These are phyloP conservation scores for Abrostola triplasia DNA, from an alignment of 2,888 invertebrate genomes.

Conservation along the genomic window DNA sequence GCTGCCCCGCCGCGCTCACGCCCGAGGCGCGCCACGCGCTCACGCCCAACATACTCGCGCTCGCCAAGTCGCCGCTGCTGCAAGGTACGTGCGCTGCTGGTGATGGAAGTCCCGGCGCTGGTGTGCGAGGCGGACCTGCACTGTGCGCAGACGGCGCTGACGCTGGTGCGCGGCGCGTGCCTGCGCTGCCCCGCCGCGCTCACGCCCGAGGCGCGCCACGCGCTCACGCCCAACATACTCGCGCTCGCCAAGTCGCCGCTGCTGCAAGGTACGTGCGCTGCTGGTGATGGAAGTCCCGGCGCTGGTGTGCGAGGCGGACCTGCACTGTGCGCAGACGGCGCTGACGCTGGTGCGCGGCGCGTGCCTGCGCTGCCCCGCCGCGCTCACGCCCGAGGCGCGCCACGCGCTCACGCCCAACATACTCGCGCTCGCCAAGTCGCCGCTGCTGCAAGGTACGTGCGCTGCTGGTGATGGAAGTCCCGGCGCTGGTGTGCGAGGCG, in stretches of 20 bases:
- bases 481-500: no score
- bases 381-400: conserved; percentile 94
- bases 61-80: conserved; percentile 96
- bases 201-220: conserved; percentile 90
- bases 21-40: conserved; percentile 92
- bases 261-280: conserved; percentile 91
- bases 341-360: conserved; percentile 97
- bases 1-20: conserved; percentile 93
- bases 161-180: conserved; percentile 94
- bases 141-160: conserved; percentile 97
- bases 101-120: conserved; percentile 96
- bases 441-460: no score
- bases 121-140: conserved; percentile 98
- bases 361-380: conserved; percentile 98
- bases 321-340: conserved; percentile 98
- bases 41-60: conserved; percentile 94
- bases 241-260: conserved; percentile 96
- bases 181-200: conserved; percentile 93
- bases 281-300: conserved; percentile 92
- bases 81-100: not conserved
- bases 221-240: conserved; percentile 95
- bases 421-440: no score
- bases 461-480: no score
- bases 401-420: conserved; percentile 92
- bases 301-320: conserved; percentile 96